phyloP scores from a whole-genome alignment of 2,113 vertebrate genomes.

The Gnathonemus longibarbis region DNA sequence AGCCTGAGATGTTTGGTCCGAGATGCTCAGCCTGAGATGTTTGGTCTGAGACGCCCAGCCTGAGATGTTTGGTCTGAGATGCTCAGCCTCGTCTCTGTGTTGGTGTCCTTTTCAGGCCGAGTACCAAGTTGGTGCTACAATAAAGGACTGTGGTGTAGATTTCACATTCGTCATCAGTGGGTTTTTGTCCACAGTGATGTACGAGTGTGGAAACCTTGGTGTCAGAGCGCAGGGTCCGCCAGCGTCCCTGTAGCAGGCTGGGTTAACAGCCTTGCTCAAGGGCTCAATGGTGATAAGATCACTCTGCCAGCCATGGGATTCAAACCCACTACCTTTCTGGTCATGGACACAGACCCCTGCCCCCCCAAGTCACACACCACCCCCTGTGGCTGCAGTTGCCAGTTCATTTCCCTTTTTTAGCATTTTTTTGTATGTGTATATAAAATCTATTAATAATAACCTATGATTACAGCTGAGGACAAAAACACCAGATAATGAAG shows the following conservation, averaged over 20 bases:
- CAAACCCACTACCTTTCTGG: background rate
- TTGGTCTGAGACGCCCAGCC: no score
- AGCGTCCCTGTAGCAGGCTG: background rate
- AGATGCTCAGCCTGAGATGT: background rate
- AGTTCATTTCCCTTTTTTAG: background rate
- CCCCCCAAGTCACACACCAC: background rate
- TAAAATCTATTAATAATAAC: background rate
- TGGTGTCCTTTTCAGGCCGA: background rate
- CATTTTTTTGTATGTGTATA: background rate
- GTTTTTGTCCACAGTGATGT: background rate
- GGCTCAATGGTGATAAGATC: background rate
- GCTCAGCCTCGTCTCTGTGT: background rate
- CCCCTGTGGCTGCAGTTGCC: background rate
- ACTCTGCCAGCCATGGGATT: background rate
- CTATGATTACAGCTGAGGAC: background rate
- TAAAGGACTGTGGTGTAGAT: background rate
- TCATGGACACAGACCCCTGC: background rate
- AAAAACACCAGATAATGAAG: background rate
- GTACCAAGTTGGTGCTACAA: background rate
- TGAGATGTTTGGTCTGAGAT: background rate
- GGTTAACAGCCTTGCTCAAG: background rate
- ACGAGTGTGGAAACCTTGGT: background rate
- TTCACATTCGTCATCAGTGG: background rate
- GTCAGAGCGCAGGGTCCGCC: background rate
- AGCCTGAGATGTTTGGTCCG: background rate